Evolutionary conservation across 2,888 invertebrate species (phyloP), one percentile per base, ranked within the genome.

Genomic region (Drepanosiphum platanoidis): DNA sequence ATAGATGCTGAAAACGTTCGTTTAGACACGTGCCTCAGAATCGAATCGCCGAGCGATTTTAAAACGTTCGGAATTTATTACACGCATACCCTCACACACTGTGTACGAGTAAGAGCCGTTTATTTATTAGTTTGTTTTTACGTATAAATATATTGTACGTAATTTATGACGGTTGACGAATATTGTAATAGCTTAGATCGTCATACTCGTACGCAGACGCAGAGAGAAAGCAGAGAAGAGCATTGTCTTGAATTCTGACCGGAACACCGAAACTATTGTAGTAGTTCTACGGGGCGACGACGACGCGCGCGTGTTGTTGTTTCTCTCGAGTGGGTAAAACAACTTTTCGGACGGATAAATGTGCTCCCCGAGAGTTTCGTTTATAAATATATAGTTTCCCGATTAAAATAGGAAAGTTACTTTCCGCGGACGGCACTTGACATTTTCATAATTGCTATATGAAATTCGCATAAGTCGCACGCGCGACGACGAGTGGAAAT

Each of bases 141-240:
- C 18, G 18, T 52, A 22, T 52, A 52, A 4, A 1, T 22, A 18
- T 52, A 7, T 52, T 52, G 4, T 52, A 52, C 18, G 18, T 18
- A 52, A 22, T 52, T 71, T 52, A 32, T 32, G 46, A 46, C 22
- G 13, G 74, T 46, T 74, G 46, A 30, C 46, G 74, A 42, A 74
- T 74, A 74, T 46, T 72, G 11, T 74, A 30, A 22, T 74, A 74
- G 46, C 42, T 74, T 46, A 22, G 74, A 74, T 74, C 74, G 74
- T 74, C 74, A 74, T 46, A 74, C 32, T 52, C 22, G 22, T 11
- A 22, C 11, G 22, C 32, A 0, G n/a, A n/a, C n/a, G n/a, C n/a
- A n/a, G n/a, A n/a, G n/a, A n/a, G n/a, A n/a, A n/a, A n/a, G n/a
- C n/a, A n/a, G n/a, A n/a, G n/a, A n/a, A n/a, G 22, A 39, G 15